Evolutionary conservation across 2,888 invertebrate genomes (phyloP).

Genomic region (Machimus atricapillus): DNA sequence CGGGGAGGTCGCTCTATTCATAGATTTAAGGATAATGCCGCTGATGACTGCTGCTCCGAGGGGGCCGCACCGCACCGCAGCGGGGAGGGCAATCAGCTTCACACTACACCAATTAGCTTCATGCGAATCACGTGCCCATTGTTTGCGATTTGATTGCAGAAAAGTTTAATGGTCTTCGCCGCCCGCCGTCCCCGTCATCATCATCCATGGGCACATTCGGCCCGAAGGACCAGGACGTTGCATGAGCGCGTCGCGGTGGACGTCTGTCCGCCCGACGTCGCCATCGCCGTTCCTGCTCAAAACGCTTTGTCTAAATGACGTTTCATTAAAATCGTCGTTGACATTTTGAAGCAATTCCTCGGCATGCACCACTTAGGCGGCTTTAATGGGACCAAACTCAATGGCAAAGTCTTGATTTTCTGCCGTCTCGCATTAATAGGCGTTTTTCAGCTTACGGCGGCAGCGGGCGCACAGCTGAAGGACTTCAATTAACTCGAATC

Average conservation of each 20-base stretch:
- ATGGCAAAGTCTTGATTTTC: not conserved
- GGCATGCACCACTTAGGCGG: not conserved
- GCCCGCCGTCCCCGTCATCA: not conserved
- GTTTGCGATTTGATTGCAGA: slow-evolving; percentile 52
- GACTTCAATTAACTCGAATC: not conserved
- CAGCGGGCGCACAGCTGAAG: not conserved
- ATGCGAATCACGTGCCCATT: slow-evolving; percentile 52
- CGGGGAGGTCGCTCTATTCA: slow-evolving; percentile 12
- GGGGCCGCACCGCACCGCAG: not conserved
- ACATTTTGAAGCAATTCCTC: not conserved
- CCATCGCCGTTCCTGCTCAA: not conserved
- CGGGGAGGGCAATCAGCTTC: slow-evolving; percentile 39
- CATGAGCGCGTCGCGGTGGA: slow-evolving; percentile 13
- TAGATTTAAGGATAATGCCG: slow-evolving; percentile 34
- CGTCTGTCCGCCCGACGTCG: not conserved
- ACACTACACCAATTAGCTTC: slow-evolving; percentile 52
- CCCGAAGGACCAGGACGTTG: slow-evolving; percentile 43
- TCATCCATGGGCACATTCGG: slow-evolving; percentile 46
- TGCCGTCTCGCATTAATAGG: not conserved
- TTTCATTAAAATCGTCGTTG: slow-evolving; percentile 45
- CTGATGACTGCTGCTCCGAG: slow-evolving; percentile 3
- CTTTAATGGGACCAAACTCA: not conserved
- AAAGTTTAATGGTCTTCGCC: slow-evolving; percentile 51
- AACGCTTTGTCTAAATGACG: slow-evolving; percentile 24
- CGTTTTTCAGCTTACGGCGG: not conserved